Evolutionary conservation across 2,797 vertebrate genomes (phyloP), one percentile per base, ranked within the genome.

Genomic region (Macropus fuliginosus): DNA sequence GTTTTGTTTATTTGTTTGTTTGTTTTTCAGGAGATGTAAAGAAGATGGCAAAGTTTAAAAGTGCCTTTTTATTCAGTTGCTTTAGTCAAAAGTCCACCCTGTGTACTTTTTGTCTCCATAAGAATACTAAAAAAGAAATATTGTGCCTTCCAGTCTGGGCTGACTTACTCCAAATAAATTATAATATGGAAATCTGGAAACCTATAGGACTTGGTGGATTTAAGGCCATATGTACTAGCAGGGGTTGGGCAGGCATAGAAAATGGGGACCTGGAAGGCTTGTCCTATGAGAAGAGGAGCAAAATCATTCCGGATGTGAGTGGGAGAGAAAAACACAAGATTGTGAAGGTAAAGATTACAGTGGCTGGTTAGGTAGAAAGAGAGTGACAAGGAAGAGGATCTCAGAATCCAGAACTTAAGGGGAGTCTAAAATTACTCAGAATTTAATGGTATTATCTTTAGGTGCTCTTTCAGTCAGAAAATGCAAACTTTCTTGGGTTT

Each of bases 1-100:
- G 90, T 92, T 95, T 62, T 93, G 92, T 97, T 96, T 27, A 56
- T 56, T 56, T 28, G 56, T 57, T 56, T 95, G 93, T 90, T 93
- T 95, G 59, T 96, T 97, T 97, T 96, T 13, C 40, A 96, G 21
- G 40, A 94, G 97, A 95, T 40, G 91, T 2, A 4, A 93, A 94
- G 74, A 95, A 91, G 95, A 91, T 0, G 46, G 93, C 40, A 55
- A 46, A 93, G 74, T 55, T 90, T 96, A 97, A 50, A 87, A 40
- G 9, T 87, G 74, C 74, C 40, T 50, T 87, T 87, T 46, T 87
- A 87, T 87, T 87, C 40, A 87, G 3, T 50, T 27, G 40, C 40
- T 50, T 87, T 46, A 27, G 21, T 87, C 74, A 87, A 46, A 87
- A 87, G 50, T 46, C 10, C 18, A 40, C n/a, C 66, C n/a, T 40